Conservation (phyloP, 2,888 invertebrate species). For the Calliscelio sp. region DNA sequence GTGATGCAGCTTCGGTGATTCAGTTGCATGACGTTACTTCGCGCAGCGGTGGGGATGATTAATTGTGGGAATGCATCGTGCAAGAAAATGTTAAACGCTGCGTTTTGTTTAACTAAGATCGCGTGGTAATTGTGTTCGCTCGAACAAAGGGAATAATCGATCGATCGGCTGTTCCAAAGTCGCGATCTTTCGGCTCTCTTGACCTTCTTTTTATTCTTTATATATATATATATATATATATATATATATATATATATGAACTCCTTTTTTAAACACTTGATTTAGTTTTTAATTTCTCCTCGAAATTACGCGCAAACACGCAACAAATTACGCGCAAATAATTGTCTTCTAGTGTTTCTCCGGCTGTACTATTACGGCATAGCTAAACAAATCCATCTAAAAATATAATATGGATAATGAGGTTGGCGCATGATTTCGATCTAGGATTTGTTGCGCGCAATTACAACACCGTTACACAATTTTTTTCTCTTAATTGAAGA, state of each 20-base stretch:
- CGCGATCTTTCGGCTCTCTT: conserved; percentile 35
- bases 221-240: too few relatives aligned
- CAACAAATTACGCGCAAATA: too few relatives aligned
- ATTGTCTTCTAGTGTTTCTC: too few relatives aligned
- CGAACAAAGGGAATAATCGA: conserved; percentile 52
- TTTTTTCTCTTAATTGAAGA: conserved; percentile 52
- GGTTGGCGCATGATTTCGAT: conserved; percentile 30
- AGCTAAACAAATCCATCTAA: conserved; percentile 27
- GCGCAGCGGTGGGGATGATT: conserved; percentile 52
- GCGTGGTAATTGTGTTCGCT: conserved; percentile 46
- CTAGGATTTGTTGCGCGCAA: conserved; percentile 25
- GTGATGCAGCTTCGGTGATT: conserved; percentile 54
- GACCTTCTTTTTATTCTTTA: not conserved
- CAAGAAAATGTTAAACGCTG: conserved; percentile 45
- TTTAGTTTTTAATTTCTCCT: too few relatives aligned
- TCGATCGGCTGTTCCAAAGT: conserved; percentile 33
- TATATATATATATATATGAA: too few relatives aligned
- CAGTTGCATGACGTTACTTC: conserved; percentile 57
- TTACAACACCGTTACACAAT: conserved; percentile 36
- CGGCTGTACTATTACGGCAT: not conserved
- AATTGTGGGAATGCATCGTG: conserved; percentile 62
- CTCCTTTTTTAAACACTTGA: too few relatives aligned
- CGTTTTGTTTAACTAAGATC: conserved; percentile 55
- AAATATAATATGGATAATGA: conserved; percentile 48
- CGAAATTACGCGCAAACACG: too few relatives aligned